Percentiles rank a stretch among this genome's conserved stretches.
Evolutionary conservation across 1,140 invertebrate species (phyloP).

Genomic region (Eurosta solidaginis): DNA sequence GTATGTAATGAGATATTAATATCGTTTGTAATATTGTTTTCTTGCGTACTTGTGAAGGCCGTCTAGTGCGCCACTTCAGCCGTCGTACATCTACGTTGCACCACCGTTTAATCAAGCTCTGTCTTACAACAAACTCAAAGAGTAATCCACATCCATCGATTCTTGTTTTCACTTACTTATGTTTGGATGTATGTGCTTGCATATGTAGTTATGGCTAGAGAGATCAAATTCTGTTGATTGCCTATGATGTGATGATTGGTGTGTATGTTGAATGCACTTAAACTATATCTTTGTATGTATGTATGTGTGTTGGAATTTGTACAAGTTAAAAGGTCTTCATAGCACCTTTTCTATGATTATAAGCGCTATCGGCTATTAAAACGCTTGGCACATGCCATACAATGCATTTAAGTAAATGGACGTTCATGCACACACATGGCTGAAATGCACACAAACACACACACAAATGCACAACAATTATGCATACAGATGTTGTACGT

Average conservation of each 20-base stretch:
- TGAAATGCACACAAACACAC: background rate
- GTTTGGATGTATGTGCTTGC: too few relatives aligned
- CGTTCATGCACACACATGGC: background rate
- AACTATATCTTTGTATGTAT: background rate
- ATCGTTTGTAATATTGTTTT: background rate
- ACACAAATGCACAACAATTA: background rate
- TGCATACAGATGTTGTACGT: background rate
- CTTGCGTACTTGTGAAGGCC: constrained; percentile 30
- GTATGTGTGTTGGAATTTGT: background rate
- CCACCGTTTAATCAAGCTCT: too few relatives aligned
- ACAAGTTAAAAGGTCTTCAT: background rate
- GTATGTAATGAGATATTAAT: background rate
- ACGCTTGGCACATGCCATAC: background rate
- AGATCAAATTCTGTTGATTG: background rate
- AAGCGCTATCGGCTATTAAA: background rate
- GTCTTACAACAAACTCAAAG: background rate
- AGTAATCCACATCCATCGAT: constrained; percentile 3
- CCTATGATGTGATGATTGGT: background rate
- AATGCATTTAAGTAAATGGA: background rate
- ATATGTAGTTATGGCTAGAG: background rate
- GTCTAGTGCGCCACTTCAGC: background rate
- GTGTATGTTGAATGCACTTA: background rate
- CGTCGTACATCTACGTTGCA: too few relatives aligned
- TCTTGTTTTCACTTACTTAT: background rate
- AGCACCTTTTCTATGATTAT: background rate